These are phyloP conservation scores for Aporophyla lueneburgensis DNA, from an alignment of 2,888 invertebrate genomes.

Conservation along the genomic window DNA sequence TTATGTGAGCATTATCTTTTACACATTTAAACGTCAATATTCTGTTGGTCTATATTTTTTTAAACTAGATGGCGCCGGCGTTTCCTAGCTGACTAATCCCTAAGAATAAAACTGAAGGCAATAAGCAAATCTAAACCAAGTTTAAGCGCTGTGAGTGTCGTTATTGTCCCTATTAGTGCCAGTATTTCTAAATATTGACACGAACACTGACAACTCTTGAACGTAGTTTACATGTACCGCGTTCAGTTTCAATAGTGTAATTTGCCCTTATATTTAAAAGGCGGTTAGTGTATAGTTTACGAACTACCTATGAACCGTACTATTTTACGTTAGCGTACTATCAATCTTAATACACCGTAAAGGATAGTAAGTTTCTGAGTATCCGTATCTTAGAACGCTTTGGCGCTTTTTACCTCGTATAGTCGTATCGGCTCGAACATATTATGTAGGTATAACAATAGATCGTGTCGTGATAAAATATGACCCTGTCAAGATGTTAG, in stretches of 20 bases:
- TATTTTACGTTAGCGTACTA: constrained; percentile 11
- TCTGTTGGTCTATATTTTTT: no score
- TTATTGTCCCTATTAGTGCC: no score
- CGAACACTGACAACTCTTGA: not conserved
- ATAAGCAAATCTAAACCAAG: no score
- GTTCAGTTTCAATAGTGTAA: not conserved
- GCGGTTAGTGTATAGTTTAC: not conserved
- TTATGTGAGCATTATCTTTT: no score
- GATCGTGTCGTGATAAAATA: not conserved
- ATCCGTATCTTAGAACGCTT: not conserved
- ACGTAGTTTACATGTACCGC: not conserved
- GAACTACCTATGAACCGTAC: not conserved
- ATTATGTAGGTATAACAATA: not conserved
- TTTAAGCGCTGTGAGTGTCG: no score
- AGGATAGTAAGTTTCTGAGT: not conserved
- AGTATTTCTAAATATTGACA: no score
- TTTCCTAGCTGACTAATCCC: no score
- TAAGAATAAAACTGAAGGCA: no score
- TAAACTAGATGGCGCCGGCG: no score
- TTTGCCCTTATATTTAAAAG: not conserved
- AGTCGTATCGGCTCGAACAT: not conserved
- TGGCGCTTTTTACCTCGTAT: not conserved
- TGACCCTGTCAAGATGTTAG: not conserved
- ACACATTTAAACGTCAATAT: no score
- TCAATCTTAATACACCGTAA: constrained; percentile 26